A percentile compares a stretch with the other conserved stretches of the same genome.
Evolutionary conservation across 1,140 invertebrate genomes (phyloP).

Genomic region (Aphis craccivora): DNA sequence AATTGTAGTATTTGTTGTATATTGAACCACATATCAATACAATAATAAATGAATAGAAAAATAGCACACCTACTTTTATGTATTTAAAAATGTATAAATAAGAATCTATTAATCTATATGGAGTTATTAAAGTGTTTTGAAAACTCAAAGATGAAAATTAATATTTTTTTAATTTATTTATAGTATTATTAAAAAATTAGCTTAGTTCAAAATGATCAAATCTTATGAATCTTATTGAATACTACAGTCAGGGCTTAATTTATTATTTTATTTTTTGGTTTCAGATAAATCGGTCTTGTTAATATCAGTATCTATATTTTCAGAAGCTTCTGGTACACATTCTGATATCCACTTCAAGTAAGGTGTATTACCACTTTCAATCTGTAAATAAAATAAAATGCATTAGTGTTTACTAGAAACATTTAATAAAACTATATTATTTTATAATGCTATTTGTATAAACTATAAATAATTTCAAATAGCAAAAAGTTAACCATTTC

Average conservation of each 20-base stretch:
- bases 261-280: neutral
- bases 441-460: neutral
- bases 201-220: neutral
- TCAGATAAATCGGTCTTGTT: neutral
- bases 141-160: neutral
- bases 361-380: slow-evolving; percentile 77
- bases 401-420: slow-evolving; percentile 32
- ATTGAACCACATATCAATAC: too few species aligned
- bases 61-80: too few species aligned
- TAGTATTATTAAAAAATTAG: neutral
- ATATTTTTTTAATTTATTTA: neutral
- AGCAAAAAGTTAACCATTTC: slow-evolving; percentile 52
- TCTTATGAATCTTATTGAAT: neutral
- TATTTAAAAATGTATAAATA: neutral
- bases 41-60: too few species aligned
- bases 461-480: neutral
- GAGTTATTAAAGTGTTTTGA: neutral
- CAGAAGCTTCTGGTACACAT: slow-evolving; percentile 65
- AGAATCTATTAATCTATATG: neutral
- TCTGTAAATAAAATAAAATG: slow-evolving; percentile 64
- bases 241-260: neutral
- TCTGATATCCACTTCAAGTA: slow-evolving; percentile 79
- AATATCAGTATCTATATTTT: neutral
- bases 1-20: too few species aligned
- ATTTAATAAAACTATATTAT: slow-evolving; percentile 20